These are phyloP conservation scores for Meloidogyne floridensis DNA, from an alignment of 1,140 invertebrate species.

Conservation along the genomic window DNA sequence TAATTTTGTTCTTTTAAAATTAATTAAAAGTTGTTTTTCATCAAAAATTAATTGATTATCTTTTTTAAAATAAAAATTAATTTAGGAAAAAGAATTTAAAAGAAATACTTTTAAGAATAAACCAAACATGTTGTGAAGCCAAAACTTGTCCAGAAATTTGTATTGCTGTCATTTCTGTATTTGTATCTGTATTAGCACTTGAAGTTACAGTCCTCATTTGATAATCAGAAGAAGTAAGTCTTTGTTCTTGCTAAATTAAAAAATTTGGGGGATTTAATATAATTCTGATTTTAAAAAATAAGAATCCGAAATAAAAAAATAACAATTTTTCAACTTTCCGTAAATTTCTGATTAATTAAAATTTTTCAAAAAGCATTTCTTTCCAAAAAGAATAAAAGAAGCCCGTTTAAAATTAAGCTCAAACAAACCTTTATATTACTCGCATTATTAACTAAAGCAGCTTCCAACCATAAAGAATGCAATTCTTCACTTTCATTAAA, in stretches of 20 bases:
- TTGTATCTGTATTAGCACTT: not conserved
- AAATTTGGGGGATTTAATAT: not conserved
- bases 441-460: not conserved
- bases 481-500: constrained; percentile 50
- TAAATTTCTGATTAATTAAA: no score
- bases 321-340: no score
- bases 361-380: no score
- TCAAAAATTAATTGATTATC: constrained; percentile 1
- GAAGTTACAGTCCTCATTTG: not conserved
- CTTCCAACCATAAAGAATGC: constrained; percentile 44
- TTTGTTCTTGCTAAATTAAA: not conserved
- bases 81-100: no score
- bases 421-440: not conserved
- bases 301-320: no score
- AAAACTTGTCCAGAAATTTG: constrained; percentile 25
- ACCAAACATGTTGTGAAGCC: constrained; percentile 43
- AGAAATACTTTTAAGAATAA: constrained; percentile 28
- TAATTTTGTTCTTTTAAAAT: not conserved
- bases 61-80: not conserved
- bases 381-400: no score
- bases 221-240: not conserved
- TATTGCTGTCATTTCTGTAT: constrained; percentile 29
- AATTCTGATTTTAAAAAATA: no score
- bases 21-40: not conserved
- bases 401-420: no score